A percentile compares a stretch with the other conserved stretches of the same genome.
Conservation (phyloP, 1,140 invertebrate species). For the Drosophila baimaii region DNA sequence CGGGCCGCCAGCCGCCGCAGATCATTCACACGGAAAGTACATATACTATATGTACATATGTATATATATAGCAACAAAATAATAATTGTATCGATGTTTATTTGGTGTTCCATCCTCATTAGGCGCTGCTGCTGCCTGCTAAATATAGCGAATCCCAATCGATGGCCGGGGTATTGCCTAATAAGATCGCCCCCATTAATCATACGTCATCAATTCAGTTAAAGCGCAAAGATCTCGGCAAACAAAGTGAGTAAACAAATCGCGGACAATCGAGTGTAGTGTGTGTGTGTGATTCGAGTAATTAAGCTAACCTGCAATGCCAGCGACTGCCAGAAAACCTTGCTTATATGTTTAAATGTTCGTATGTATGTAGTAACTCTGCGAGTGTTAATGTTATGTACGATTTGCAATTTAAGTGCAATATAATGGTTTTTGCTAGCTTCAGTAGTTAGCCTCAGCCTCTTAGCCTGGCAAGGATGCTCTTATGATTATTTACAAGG, state of each 20-base stretch:
- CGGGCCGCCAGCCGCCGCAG: slow-evolving; percentile 1
- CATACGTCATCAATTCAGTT: slow-evolving; percentile 31
- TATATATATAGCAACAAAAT: slow-evolving; percentile 4
- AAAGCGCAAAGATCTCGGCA: slow-evolving; percentile 7
- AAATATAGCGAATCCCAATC: slow-evolving; percentile 25
- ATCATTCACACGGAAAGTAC: slow-evolving; percentile 45
- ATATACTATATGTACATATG: slow-evolving; percentile 2
- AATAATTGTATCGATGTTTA: slow-evolving; percentile 40
- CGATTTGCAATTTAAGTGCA: slow-evolving; percentile 57
- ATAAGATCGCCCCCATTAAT: slow-evolving; percentile 28
- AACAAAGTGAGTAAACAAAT: slow-evolving; percentile 38
- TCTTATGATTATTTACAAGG: not conserved
- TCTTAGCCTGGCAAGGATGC: slow-evolving; percentile 40
- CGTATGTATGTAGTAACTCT: not conserved
- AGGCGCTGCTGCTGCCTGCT: slow-evolving; percentile 20
- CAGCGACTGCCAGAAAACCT: slow-evolving; percentile 53
- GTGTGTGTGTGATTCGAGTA: slow-evolving; percentile 45
- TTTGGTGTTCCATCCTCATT: slow-evolving; percentile 31
- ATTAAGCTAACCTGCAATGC: slow-evolving; percentile 66
- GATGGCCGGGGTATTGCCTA: slow-evolving; percentile 22
- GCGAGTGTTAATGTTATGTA: slow-evolving; percentile 20
- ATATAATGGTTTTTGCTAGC: slow-evolving; percentile 40
- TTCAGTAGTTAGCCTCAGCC: slow-evolving; percentile 50
- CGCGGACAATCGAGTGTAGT: slow-evolving; percentile 14
- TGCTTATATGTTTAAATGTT: slow-evolving; percentile 18